Evolutionary conservation across 2,888 invertebrate species (phyloP).

Genomic region (Eupithecia subumbrata): DNA sequence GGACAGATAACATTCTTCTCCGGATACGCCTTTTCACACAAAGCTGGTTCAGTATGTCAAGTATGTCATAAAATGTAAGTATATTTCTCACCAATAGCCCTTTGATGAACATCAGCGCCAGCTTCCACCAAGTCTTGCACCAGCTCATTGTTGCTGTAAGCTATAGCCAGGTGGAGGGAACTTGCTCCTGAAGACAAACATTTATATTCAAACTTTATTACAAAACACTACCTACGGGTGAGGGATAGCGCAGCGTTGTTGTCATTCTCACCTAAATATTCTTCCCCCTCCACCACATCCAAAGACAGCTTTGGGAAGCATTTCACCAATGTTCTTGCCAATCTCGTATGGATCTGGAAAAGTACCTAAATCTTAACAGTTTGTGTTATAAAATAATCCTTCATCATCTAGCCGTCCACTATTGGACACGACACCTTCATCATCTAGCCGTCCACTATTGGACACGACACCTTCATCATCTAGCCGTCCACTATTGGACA

Average conservation of each 20-base stretch:
- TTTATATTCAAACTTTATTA: neutral
- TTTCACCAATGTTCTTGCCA: conserved; percentile 95
- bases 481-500: too few species aligned
- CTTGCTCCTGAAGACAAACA: conserved; percentile 89
- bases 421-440: too few species aligned
- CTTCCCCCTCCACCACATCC: conserved; percentile 98
- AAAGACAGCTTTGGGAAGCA: conserved; percentile 95
- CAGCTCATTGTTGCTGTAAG: conserved; percentile 97
- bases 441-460: too few species aligned
- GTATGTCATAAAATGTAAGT: too few species aligned
- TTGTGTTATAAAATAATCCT: too few species aligned
- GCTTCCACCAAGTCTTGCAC: conserved; percentile 96
- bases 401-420: too few species aligned
- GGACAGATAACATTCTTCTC: too few species aligned
- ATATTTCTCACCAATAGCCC: conserved; percentile 90
- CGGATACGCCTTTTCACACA: too few species aligned
- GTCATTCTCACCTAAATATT: conserved; percentile 90
- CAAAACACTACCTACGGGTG: neutral
- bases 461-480: too few species aligned
- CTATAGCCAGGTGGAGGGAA: conserved; percentile 97
- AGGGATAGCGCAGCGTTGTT: neutral
- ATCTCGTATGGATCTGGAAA: conserved; percentile 86
- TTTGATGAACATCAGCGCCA: conserved; percentile 95
- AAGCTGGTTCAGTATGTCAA: too few species aligned
- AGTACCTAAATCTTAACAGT: too few species aligned